Evolutionary conservation across 2,888 invertebrate species (phyloP).

Genomic region (Phalangium opilio): DNA sequence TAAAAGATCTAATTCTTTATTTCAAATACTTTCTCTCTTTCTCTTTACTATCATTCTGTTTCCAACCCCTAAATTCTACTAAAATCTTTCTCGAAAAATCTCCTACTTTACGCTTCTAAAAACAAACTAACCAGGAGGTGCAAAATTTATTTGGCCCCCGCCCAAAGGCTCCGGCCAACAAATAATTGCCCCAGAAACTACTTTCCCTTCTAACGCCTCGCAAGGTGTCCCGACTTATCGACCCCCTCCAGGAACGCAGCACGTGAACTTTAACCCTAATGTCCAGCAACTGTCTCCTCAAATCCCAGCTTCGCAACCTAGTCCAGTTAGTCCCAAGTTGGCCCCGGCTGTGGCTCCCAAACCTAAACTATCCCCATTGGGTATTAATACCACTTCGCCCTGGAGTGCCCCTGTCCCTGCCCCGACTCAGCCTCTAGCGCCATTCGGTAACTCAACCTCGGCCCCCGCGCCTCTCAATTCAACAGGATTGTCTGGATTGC

Average conservation of each 20-base stretch:
- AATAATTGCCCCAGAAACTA: constrained; percentile 34
- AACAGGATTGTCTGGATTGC: constrained; percentile 9
- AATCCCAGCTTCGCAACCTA: constrained; percentile 8
- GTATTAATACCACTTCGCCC: constrained; percentile 3
- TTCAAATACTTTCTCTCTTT: too few relatives aligned
- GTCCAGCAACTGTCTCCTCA: constrained; percentile 10
- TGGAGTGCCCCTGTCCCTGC: constrained; percentile 18
- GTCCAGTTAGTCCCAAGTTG: not conserved
- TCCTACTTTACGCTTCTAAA: too few relatives aligned
- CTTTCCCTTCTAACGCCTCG: constrained; percentile 15
- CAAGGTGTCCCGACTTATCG: constrained; percentile 18
- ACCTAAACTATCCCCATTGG: not conserved
- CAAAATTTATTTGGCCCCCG: constrained; percentile 40
- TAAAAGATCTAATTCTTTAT: too few relatives aligned
- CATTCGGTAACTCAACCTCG: constrained; percentile 11
- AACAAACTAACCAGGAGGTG: constrained; percentile 14
- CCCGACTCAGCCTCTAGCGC: constrained; percentile 14
- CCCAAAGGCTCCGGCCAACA: constrained; percentile 26
- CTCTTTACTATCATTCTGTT: too few relatives aligned
- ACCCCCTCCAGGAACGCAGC: constrained; percentile 17
- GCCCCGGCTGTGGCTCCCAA: not conserved
- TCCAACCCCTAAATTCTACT: too few relatives aligned
- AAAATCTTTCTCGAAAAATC: too few relatives aligned
- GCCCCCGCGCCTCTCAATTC: constrained; percentile 1
- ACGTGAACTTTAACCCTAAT: constrained; percentile 4